These are phyloP conservation scores for Solenopsis fugax DNA, from an alignment of 1,140 invertebrate species.

Conservation along the genomic window DNA sequence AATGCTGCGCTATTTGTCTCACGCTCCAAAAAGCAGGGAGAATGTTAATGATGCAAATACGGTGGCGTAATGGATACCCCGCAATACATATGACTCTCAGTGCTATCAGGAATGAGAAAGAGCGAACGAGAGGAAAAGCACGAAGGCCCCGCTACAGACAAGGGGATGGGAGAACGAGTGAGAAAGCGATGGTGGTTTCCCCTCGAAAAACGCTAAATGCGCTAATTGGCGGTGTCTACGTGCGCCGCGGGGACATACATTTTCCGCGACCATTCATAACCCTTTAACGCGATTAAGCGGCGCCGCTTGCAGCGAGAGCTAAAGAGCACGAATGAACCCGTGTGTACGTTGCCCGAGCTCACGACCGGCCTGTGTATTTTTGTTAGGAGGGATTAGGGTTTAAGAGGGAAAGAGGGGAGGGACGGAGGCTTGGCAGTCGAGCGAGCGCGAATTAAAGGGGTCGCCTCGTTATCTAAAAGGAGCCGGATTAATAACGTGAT, in stretches of 20 bases:
- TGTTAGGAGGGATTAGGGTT: conserved; percentile 75
- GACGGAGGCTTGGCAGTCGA: background rate
- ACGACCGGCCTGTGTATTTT: conserved; percentile 70
- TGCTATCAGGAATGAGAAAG: conserved; percentile 35
- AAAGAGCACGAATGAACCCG: conserved; percentile 70
- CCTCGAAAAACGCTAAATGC: conserved; percentile 73
- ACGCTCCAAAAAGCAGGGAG: conserved; percentile 8
- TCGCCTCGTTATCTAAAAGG: conserved; percentile 66
- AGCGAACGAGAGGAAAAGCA: conserved; percentile 43
- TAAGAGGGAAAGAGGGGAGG: background rate
- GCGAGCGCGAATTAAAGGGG: conserved; percentile 69
- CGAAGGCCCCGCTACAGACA: background rate
- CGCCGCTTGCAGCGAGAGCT: conserved; percentile 51
- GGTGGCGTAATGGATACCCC: conserved; percentile 25
- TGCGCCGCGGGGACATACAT: conserved; percentile 60
- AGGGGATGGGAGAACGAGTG: background rate
- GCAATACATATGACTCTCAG: conserved; percentile 34
- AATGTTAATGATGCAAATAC: conserved; percentile 44
- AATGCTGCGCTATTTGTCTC: conserved; percentile 3
- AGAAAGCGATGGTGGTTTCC: conserved; percentile 48
- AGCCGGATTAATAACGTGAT: conserved; percentile 69
- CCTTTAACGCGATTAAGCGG: conserved; percentile 77
- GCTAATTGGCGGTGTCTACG: conserved; percentile 75
- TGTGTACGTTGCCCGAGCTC: conserved; percentile 34
- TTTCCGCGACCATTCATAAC: conserved; percentile 77